These are phyloP conservation scores for Onchidella celtica DNA, from an alignment of 2,888 invertebrate genomes.

Conservation along the genomic window DNA sequence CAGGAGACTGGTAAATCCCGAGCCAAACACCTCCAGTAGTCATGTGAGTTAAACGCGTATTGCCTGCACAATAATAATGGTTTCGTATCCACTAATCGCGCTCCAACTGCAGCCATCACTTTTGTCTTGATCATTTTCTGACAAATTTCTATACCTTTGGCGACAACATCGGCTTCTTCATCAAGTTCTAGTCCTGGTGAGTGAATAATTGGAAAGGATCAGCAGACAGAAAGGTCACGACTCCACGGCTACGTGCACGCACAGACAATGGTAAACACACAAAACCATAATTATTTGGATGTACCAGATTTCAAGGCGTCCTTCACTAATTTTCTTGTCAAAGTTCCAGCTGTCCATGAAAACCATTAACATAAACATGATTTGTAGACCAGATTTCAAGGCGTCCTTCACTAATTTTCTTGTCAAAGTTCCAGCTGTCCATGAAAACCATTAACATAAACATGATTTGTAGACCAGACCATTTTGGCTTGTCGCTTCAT, in stretches of 20 bases:
- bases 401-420: neutral
- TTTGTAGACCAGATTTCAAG: neutral
- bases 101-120: neutral
- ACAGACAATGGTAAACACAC: neutral
- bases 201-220: neutral
- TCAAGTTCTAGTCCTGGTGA: too few relatives aligned
- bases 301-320: neutral
- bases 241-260: neutral
- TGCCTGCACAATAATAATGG: neutral
- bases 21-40: conserved; percentile 60
- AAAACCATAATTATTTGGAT: neutral
- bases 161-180: neutral
- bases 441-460: neutral
- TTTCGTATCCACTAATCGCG: neutral
- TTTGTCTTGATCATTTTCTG: neutral
- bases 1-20: conserved; percentile 55
- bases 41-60: neutral
- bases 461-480: neutral
- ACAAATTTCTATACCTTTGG: neutral
- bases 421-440: neutral
- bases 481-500: too few relatives aligned
- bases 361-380: neutral
- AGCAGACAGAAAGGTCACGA: neutral
- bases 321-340: neutral
- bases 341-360: neutral